These are phyloP conservation scores for Rhynchopsitta pachyrhyncha DNA, from an alignment of 2,113 vertebrate genomes.

Conservation along the genomic window DNA sequence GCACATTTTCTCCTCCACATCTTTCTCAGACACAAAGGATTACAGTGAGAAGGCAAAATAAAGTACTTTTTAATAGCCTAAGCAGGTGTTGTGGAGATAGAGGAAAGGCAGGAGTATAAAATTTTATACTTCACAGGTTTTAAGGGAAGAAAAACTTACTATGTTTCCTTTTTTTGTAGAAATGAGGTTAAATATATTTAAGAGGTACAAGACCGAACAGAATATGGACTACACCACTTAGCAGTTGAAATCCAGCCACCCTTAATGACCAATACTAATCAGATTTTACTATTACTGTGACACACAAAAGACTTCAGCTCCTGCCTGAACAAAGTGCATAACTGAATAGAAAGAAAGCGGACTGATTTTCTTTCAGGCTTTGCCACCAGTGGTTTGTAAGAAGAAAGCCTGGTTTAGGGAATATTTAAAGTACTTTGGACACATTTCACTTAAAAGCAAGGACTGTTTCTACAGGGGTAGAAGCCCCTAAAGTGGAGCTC, in stretches of 20 bases:
- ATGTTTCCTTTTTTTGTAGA: background rate
- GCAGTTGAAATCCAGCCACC: slow-evolving; percentile 39
- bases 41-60: slow-evolving; percentile 19
- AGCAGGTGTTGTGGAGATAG: background rate
- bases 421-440: background rate
- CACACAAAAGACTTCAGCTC: slow-evolving; percentile 39
- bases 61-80: background rate
- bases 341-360: slow-evolving; percentile 28
- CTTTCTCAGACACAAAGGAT: slow-evolving; percentile 11
- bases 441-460: background rate
- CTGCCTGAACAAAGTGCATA: background rate
- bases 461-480: background rate
- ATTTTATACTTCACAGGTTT: background rate
- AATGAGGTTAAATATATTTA: background rate
- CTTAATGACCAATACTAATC: slow-evolving; percentile 18
- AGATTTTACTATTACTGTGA: slow-evolving; percentile 46
- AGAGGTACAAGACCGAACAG: background rate
- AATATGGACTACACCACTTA: background rate
- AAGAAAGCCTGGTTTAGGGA: slow-evolving; percentile 19
- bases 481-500: background rate
- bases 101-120: background rate
- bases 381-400: slow-evolving; percentile 22
- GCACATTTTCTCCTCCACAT: background rate
- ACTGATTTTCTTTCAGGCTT: slow-evolving; percentile 22
- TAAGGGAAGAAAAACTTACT: background rate